These are phyloP conservation scores for Dorcus hopei DNA, from an alignment of 2,888 invertebrate genomes.

Conservation along the genomic window DNA sequence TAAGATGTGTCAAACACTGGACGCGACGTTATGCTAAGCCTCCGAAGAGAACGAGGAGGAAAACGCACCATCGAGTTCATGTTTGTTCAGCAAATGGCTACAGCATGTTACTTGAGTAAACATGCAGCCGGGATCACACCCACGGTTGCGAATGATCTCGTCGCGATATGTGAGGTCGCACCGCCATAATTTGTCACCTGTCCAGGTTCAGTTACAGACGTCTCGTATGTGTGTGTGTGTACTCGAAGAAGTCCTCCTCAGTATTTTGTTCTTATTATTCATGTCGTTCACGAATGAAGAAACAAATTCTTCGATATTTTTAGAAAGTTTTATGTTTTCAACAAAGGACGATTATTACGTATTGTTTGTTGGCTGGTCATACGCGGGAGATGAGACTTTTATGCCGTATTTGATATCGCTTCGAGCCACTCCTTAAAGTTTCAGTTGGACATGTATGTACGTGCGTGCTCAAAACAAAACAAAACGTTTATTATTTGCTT, in stretches of 20 bases:
- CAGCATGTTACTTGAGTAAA: conserved; percentile 18
- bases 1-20: no score
- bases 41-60: not conserved
- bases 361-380: not conserved
- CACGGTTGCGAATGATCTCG: conserved; percentile 20
- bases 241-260: not conserved
- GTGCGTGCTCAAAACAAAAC: no score
- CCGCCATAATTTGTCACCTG: conserved; percentile 19
- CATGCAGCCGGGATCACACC: conserved; percentile 17
- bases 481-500: no score
- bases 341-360: conserved; percentile 13
- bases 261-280: not conserved
- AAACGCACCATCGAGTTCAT: conserved; percentile 11
- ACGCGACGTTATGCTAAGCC: no score
- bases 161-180: conserved; percentile 20
- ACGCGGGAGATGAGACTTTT: not conserved
- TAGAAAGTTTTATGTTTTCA: conserved; percentile 17
- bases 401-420: not conserved
- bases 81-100: conserved; percentile 19
- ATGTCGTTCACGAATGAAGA: not conserved
- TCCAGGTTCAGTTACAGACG: conserved; percentile 11
- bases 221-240: no score
- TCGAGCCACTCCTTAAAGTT: not conserved
- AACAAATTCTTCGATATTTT: not conserved
- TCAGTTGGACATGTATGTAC: not conserved